These are phyloP conservation scores for Apeira syringaria DNA, from an alignment of 2,888 invertebrate genomes.

Conservation along the genomic window DNA sequence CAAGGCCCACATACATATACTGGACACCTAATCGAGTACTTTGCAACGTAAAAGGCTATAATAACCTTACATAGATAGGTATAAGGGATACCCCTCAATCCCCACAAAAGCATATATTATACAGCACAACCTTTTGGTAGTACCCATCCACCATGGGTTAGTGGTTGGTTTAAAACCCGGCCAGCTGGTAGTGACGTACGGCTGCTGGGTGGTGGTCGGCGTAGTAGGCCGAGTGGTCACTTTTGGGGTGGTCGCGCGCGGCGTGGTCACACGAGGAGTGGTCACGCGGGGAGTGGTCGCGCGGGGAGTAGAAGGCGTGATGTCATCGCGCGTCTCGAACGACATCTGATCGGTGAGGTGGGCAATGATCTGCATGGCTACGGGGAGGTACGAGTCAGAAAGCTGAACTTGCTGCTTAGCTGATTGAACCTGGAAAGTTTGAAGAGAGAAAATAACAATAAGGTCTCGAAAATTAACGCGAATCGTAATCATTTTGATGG, in stretches of 20 bases:
- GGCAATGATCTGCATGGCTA: constrained; percentile 87
- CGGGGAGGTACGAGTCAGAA: constrained; percentile 86
- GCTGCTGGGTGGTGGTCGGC: constrained; percentile 29
- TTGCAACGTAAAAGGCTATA: too few species aligned
- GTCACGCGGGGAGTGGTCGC: constrained; percentile 25
- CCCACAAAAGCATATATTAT: constrained; percentile 6
- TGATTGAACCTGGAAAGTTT: constrained; percentile 58
- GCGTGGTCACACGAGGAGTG: constrained; percentile 30
- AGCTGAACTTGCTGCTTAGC: constrained; percentile 77
- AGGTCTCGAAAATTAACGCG: too few species aligned
- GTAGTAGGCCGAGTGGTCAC: constrained; percentile 26
- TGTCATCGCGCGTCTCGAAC: constrained; percentile 72
- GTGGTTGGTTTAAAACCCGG: constrained; percentile 26
- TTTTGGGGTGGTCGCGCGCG: constrained; percentile 27
- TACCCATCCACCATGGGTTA: constrained; percentile 51
- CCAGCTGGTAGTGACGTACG: constrained; percentile 40
- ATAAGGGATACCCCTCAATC: background rate
- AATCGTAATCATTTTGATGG: too few species aligned
- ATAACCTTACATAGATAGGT: too few species aligned
- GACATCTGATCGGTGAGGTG: constrained; percentile 85
- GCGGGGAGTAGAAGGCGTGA: constrained; percentile 44
- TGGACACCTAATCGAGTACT: too few species aligned
- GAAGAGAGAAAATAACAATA: too few species aligned
- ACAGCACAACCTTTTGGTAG: constrained; percentile 51
- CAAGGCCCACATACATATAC: too few species aligned